Evolutionary conservation across 2,888 invertebrate genomes (phyloP).

Genomic region (Rotaria macrura): DNA sequence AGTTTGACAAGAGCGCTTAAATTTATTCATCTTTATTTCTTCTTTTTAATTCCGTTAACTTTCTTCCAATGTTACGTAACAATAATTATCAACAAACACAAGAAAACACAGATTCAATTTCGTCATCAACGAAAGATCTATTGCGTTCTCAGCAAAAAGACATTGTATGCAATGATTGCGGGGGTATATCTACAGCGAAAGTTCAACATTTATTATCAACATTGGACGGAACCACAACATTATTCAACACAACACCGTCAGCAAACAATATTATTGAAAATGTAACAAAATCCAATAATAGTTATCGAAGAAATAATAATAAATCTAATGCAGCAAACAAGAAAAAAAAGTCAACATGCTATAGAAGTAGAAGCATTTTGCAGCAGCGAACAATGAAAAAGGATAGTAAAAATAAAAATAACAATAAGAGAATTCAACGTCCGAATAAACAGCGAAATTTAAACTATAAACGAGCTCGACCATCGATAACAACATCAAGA

Average conservation of each 20-base stretch:
- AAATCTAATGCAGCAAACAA: neutral
- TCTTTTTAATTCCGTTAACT: neutral
- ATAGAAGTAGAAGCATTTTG: neutral
- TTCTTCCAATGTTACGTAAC: neutral
- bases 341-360: neutral
- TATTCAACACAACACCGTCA: neutral
- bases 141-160: neutral
- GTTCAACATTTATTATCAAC: constrained; percentile 10
- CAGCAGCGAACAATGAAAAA: neutral
- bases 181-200: neutral
- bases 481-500: neutral
- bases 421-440: too few species aligned
- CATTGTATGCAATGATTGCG: neutral
- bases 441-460: neutral
- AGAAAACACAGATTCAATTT: neutral
- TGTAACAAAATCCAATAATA: too few species aligned
- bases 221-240: neutral
- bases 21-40: neutral
- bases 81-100: neutral
- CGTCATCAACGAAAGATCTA: neutral
- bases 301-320: neutral
- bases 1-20: neutral
- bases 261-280: neutral
- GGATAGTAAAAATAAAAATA: neutral
- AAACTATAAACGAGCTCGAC: neutral